Evolutionary conservation across 2,888 invertebrate species (phyloP), one percentile per base, ranked within the genome.

Genomic region (Alcis repandata): DNA sequence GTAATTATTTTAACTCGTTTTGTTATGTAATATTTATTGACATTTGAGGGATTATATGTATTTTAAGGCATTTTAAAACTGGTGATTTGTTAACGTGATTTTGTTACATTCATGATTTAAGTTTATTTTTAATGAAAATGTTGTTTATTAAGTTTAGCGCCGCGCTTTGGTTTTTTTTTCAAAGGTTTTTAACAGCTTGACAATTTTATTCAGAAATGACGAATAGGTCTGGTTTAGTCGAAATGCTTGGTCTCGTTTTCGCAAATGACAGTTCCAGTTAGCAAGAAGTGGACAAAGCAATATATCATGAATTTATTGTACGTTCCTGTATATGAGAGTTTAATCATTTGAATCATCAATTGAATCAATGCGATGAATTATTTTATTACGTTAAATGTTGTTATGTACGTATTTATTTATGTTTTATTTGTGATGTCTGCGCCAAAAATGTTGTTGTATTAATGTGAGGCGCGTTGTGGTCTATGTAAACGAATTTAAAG

Each of bases 1-100:
- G 71, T 63, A 59, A 74, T 75, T 77, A 71, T 78, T 79, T 75
- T 77, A 52, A 63, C 9, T 0, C 19, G 7, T 59, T 63, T 59
- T 66, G 59, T 65, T 58, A 51, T 69, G 27, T 27, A 27, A 32
- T 70, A 70, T 72, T 72, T 72, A 51, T 65, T 69, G 70, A 57
- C 15, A 64, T 67, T 68, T 27, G 13, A 22, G 20, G 11, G 54
- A 71, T 72, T 67, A 66, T 58, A 65, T 62, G 22, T 69, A 62
- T 71, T 69, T 45, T 62, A 61, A 22, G 32, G 36, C 36, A 53
- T 22, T 54, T 65, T 41, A 10, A 63, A 36, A 49, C 53, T 64
- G 53, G 59, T 69, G 54, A 72, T 71, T 68, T 70, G 62, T 72
- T 68, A 68, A 72, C 72, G 68, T 66, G 59, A 54, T 64, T 53